Conservation (phyloP, 2,797 vertebrate species). For the Prionace glauca region DNA sequence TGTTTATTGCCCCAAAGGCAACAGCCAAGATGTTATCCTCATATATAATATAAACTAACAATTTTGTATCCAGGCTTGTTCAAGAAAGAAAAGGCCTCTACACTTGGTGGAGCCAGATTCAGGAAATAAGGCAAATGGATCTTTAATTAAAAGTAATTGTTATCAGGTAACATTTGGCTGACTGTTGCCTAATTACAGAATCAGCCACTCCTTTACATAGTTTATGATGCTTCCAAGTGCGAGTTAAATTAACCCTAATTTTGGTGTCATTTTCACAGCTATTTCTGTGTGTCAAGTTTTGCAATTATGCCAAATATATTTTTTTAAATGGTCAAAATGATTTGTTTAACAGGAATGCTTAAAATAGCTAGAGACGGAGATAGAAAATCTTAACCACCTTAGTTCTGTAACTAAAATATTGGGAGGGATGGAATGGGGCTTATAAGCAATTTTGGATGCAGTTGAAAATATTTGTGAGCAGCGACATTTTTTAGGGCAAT, state of each 20-base stretch:
- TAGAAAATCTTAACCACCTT: not conserved
- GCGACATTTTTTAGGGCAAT: not conserved
- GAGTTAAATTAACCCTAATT: not conserved
- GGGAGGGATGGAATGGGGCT: not conserved
- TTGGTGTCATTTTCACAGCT: not conserved
- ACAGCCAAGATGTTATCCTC: not conserved
- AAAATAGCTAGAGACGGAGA: not conserved
- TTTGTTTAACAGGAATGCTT: not conserved
- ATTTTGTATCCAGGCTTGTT: not conserved
- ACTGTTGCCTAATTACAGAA: not conserved
- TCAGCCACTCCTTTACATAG: not conserved
- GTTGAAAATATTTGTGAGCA: conserved; percentile 16
- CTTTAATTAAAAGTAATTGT: not conserved
- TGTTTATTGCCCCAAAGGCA: not conserved
- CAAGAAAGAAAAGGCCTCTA: not conserved
- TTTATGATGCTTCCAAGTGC: not conserved
- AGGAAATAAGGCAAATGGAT: not conserved
- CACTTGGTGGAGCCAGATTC: not conserved
- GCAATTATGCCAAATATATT: not conserved
- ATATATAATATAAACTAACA: not conserved
- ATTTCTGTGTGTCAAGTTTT: not conserved
- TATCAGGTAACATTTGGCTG: not conserved
- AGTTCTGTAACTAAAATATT: not conserved
- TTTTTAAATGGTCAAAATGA: not conserved
- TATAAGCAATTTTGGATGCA: not conserved